Conservation (phyloP, 2,888 invertebrate species). For the Cacoxenus indagator region DNA sequence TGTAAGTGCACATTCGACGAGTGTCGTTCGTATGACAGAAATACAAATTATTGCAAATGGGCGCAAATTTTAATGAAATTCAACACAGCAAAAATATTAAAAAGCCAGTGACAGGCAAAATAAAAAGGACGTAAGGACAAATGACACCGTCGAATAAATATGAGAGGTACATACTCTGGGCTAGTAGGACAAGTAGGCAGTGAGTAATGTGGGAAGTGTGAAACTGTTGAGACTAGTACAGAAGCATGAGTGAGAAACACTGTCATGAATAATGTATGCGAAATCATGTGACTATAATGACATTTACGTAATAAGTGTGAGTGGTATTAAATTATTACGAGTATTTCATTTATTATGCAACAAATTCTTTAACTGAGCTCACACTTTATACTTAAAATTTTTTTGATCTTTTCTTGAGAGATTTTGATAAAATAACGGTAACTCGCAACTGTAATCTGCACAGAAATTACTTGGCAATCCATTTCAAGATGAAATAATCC, state of each 20-base stretch:
- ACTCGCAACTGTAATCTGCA: too few species aligned
- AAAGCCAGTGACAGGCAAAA: slow-evolving; percentile 13
- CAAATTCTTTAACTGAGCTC: background rate
- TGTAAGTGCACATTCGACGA: background rate
- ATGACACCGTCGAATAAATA: background rate
- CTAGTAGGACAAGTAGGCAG: background rate
- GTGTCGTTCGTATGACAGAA: slow-evolving; percentile 49
- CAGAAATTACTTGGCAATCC: background rate
- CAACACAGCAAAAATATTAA: slow-evolving; percentile 42
- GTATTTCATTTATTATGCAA: background rate
- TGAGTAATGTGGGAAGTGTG: background rate
- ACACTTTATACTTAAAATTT: too few species aligned
- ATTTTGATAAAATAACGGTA: too few species aligned
- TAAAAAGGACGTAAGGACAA: background rate
- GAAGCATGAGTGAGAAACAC: background rate
- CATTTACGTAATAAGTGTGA: background rate
- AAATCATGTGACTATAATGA: slow-evolving; percentile 1
- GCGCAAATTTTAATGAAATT: slow-evolving; percentile 62
- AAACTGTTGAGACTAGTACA: background rate
- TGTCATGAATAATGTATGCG: background rate
- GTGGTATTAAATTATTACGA: background rate
- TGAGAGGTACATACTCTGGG: background rate
- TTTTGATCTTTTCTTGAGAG: too few species aligned
- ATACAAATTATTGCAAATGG: slow-evolving; percentile 63
- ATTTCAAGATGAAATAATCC: background rate